phyloP scores from a whole-genome alignment of 2,888 invertebrate species.

The Hemicrepidius hirtus region DNA sequence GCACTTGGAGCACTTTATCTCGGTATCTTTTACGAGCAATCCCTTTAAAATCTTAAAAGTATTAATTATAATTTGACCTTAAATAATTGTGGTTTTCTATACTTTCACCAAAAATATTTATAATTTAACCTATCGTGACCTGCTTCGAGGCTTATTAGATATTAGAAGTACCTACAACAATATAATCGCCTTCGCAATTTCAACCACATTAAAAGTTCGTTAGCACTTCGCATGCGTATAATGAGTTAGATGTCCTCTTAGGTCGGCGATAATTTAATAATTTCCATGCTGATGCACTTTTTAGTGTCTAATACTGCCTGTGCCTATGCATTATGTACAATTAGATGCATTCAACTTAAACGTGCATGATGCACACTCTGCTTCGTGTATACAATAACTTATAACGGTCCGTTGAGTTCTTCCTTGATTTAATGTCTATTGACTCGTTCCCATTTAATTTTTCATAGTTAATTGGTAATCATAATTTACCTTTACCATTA shows the following conservation, averaged over 20 bases:
- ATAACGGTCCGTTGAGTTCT: constrained; percentile 29
- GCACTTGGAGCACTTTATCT: no score
- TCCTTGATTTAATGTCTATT: constrained; percentile 13
- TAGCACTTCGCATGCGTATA: constrained; percentile 25
- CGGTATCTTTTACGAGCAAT: no score
- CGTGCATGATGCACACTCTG: constrained; percentile 20
- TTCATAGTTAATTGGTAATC: not conserved
- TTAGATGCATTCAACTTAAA: constrained; percentile 19
- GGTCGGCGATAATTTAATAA: constrained; percentile 26
- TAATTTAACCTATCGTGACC: constrained; percentile 2
- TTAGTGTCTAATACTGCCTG: not conserved
- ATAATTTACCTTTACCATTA: no score
- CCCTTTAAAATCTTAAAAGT: not conserved
- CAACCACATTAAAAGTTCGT: constrained; percentile 20
- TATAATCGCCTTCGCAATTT: constrained; percentile 12
- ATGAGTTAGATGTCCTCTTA: constrained; percentile 17
- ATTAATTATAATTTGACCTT: constrained; percentile 1
- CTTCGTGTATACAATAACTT: constrained; percentile 20
- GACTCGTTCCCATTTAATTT: constrained; percentile 17
- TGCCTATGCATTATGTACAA: constrained; percentile 30
- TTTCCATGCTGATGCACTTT: constrained; percentile 24
- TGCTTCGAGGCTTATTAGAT: not conserved
- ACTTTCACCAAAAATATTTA: constrained; percentile 18
- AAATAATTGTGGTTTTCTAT: not conserved
- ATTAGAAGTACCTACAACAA: not conserved